These are phyloP conservation scores for Cetonia aurata DNA, from an alignment of 2,888 invertebrate genomes.

Conservation along the genomic window DNA sequence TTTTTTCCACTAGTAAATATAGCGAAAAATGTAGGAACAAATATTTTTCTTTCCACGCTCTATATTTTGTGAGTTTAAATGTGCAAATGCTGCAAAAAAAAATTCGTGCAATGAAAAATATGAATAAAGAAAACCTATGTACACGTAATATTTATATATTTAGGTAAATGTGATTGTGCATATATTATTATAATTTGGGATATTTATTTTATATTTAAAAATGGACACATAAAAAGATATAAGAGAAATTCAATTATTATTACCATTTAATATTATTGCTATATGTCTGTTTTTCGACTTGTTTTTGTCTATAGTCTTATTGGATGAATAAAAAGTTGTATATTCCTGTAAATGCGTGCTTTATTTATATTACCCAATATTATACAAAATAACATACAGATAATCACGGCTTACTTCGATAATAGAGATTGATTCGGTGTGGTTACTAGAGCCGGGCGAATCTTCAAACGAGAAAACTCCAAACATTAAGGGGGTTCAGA, in stretches of 20 bases:
- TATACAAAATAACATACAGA: too few species aligned
- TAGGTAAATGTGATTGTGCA: not conserved
- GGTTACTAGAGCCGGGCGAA: too few species aligned
- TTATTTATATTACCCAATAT: conserved; percentile 8
- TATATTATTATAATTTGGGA: conserved; percentile 25
- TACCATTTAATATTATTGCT: conserved; percentile 26
- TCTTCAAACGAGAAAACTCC: too few species aligned
- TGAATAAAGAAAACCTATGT: conserved; percentile 1
- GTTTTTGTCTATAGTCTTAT: conserved; percentile 44
- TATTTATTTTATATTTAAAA: conserved; percentile 41
- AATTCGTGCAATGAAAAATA: not conserved
- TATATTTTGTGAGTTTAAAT: conserved; percentile 35
- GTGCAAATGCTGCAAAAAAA: conserved; percentile 21
- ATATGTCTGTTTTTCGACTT: conserved; percentile 31
- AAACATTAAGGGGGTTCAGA: too few species aligned
- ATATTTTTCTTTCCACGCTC: not conserved
- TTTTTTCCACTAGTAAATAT: too few species aligned
- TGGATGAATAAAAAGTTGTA: conserved; percentile 44
- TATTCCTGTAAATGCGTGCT: conserved; percentile 40
- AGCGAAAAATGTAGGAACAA: conserved; percentile 5
- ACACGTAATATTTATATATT: conserved; percentile 7
- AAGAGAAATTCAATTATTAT: conserved; percentile 1
- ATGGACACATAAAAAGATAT: not conserved
- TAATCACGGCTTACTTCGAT: too few species aligned
- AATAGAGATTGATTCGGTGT: too few species aligned